Percentiles rank a stretch among this genome's conserved stretches.
These are phyloP conservation scores for Lagopus leucura DNA, from an alignment of 2,113 vertebrate genomes.

Conservation along the genomic window DNA sequence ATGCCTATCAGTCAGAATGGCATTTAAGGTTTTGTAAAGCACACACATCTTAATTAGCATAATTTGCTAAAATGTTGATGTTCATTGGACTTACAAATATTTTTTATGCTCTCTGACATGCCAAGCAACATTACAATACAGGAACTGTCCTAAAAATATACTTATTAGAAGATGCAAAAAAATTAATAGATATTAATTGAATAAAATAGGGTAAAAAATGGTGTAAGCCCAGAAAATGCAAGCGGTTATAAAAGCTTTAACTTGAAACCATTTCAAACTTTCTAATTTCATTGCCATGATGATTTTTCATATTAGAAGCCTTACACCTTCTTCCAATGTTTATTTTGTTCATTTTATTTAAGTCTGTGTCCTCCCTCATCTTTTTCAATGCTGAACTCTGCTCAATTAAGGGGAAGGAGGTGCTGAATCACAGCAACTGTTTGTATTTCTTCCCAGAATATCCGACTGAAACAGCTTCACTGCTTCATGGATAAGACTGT, in stretches of 20 bases:
- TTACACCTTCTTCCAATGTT: neutral
- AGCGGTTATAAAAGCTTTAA: neutral
- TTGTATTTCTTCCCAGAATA: conserved; percentile 15
- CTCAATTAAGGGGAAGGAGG: neutral
- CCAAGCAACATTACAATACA: neutral
- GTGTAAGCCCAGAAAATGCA: neutral
- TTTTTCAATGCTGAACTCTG: conserved; percentile 6
- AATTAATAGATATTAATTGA: neutral
- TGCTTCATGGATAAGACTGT: conserved; percentile 9
- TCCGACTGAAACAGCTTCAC: conserved; percentile 29
- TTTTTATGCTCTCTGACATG: neutral
- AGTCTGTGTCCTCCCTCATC: neutral
- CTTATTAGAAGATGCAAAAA: neutral
- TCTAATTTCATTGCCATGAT: neutral
- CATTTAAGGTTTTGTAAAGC: neutral
- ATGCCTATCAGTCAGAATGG: neutral
- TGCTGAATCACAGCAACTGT: conserved; percentile 54
- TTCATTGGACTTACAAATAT: neutral
- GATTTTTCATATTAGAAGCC: conserved; percentile 14
- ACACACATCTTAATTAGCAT: neutral
- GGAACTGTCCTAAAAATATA: neutral
- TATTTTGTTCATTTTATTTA: conserved; percentile 1
- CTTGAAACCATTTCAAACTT: conserved; percentile 10
- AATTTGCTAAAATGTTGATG: neutral
- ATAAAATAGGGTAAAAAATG: neutral